A percentile compares a stretch with the other conserved stretches of the same genome.
phyloP scores from a whole-genome alignment of 2,113 vertebrate genomes.

The Ramphastos sulfuratus region DNA sequence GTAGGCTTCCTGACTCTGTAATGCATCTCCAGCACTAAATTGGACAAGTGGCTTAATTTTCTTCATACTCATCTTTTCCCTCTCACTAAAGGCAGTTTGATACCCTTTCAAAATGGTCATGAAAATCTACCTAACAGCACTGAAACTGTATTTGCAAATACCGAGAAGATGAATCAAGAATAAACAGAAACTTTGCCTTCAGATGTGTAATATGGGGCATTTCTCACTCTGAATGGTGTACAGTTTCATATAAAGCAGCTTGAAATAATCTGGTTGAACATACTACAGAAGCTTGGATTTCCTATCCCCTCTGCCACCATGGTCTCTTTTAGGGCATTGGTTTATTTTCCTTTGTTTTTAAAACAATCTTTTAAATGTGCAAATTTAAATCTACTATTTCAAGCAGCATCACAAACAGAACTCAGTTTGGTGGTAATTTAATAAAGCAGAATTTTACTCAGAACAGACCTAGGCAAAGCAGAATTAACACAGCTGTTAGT shows the following conservation, averaged over 20 bases:
- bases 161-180: neutral
- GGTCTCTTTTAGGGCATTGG: neutral
- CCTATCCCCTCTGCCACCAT: neutral
- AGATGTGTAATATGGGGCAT: neutral
- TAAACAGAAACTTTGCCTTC: neutral
- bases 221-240: neutral
- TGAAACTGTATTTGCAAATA: neutral
- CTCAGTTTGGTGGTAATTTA: neutral
- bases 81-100: neutral
- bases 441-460: neutral
- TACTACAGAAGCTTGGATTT: neutral
- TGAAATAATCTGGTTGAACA: neutral
- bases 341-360: neutral
- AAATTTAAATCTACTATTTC: neutral
- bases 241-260: neutral
- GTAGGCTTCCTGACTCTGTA: neutral
- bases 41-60: neutral
- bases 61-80: neutral
- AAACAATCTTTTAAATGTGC: neutral
- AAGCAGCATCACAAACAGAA: neutral
- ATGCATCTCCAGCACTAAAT: neutral
- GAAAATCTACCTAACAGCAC: neutral
- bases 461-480: neutral
- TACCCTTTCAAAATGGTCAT: neutral
- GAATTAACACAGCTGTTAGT: neutral